Conservation (phyloP, 1,140 invertebrate genomes). For the Apolygus lucorum region DNA sequence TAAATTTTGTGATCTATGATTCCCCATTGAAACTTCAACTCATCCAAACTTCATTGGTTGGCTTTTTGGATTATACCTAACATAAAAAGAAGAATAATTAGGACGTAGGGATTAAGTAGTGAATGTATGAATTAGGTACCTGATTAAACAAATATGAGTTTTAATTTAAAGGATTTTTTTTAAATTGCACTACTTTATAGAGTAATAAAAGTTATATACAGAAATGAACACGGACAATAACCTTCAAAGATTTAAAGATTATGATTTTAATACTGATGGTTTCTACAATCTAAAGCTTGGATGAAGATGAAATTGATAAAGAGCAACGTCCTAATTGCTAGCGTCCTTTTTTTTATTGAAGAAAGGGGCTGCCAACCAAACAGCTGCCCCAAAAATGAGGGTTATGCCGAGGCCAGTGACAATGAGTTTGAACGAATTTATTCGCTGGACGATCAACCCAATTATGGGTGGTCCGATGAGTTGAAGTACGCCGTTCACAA, state of each 20-base stretch:
- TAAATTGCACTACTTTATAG: too few species aligned
- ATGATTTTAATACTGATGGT: background rate
- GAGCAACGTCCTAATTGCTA: too few species aligned
- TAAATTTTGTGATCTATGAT: too few species aligned
- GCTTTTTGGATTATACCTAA: too few species aligned
- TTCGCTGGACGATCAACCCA: conserved; percentile 54
- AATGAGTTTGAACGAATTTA: conserved; percentile 56
- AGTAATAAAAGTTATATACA: background rate
- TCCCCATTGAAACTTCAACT: too few species aligned
- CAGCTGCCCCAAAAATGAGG: conserved; percentile 56
- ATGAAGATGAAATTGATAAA: background rate
- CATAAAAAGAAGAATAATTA: background rate
- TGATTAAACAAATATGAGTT: background rate
- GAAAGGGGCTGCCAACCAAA: conserved; percentile 66
- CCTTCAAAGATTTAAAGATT: background rate
- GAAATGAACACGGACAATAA: background rate
- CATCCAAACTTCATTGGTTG: too few species aligned
- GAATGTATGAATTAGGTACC: background rate
- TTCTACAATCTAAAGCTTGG: background rate
- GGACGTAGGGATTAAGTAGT: background rate
- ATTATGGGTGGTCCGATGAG: conserved; percentile 69
- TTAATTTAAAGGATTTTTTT: background rate
- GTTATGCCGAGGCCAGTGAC: conserved; percentile 62
- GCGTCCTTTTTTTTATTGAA: conserved; percentile 43
- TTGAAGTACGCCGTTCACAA: conserved; percentile 71